Base-by-base conservation (phyloP, 2,113 vertebrate species). In the Petroica traversi region DNA sequence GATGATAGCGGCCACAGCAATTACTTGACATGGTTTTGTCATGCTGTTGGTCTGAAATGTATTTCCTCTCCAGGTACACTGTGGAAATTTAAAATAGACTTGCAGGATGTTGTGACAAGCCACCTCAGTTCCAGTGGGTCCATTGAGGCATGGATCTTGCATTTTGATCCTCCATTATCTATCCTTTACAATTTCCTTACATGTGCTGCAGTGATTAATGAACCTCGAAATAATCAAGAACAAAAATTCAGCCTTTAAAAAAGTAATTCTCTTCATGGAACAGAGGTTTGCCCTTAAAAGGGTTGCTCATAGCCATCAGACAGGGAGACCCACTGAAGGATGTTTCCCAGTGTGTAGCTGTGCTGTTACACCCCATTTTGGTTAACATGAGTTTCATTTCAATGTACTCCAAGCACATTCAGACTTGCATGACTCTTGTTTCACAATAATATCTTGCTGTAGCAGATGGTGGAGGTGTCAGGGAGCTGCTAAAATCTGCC, bases 401-500 rank as follows among this genome's bases (percentile, higher is more conserved):
- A 23, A 52, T 68, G 40, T 26, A 40, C n/a, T 72, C 40, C 8
- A 46, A 55, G 63, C 3, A 1, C 46, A 13, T 91, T 85, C 58
- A 79, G 36, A 28, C 41, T 84, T 1, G 0, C 12, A 22, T 64
- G 57, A 63, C 33, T 82, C 77, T 72, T 75, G 62, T 91, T 92
- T 93, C 85, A 69, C 49, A 75, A 82, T 74, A 73, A 58, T 88
- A 83, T 73, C 71, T 85, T 54, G 5, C 6, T 69, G 74, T 19
- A 91, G 93, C 92, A 95, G 91, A 88, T 81, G 82, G 84, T 72
- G 54, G 73, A 93, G 69, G 81, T 94, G 87, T 89, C 71, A 69
- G 85, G 74, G 87, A 94, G 77, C 91, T 94, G 93, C 81, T 94
- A 92, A 92, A 95, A 83, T 59, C 74, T 83, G 74, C 77, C 24